These are phyloP conservation scores for Champsocephalus gunnari DNA, from an alignment of 2,797 vertebrate genomes.

Conservation along the genomic window DNA sequence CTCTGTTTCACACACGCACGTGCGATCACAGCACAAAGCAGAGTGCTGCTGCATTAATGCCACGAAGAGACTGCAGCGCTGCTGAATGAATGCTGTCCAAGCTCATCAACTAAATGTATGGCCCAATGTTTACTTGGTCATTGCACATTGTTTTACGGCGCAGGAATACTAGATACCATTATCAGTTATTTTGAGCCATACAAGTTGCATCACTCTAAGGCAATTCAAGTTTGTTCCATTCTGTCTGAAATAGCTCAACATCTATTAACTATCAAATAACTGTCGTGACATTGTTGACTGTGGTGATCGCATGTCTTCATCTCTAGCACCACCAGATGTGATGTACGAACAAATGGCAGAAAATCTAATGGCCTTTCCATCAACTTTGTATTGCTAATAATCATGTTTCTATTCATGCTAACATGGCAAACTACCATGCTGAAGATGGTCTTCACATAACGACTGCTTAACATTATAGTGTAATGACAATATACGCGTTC, in stretches of 20 bases:
- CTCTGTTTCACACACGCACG: conserved; percentile 49
- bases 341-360: too few species aligned
- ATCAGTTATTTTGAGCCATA: not conserved
- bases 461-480: not conserved
- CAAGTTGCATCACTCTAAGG: not conserved
- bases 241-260: not conserved
- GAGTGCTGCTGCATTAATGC: conserved; percentile 46
- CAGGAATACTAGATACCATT: not conserved
- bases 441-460: not conserved
- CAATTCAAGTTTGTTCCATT: too few species aligned
- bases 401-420: too few species aligned
- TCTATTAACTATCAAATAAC: not conserved
- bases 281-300: not conserved
- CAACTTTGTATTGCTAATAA: too few species aligned
- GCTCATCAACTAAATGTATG: conserved; percentile 31
- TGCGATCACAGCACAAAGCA: conserved; percentile 46
- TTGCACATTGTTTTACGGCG: not conserved
- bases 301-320: too few species aligned
- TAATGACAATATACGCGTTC: not conserved
- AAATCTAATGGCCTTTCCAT: too few species aligned
- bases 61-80: conserved; percentile 20
- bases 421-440: too few species aligned
- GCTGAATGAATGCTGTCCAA: conserved; percentile 14
- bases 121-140: not conserved
- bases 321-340: too few species aligned